Percentiles rank a stretch among this genome's conserved stretches.
phyloP scores from a whole-genome alignment of 1,140 invertebrate genomes.

The Drosophila auraria region DNA sequence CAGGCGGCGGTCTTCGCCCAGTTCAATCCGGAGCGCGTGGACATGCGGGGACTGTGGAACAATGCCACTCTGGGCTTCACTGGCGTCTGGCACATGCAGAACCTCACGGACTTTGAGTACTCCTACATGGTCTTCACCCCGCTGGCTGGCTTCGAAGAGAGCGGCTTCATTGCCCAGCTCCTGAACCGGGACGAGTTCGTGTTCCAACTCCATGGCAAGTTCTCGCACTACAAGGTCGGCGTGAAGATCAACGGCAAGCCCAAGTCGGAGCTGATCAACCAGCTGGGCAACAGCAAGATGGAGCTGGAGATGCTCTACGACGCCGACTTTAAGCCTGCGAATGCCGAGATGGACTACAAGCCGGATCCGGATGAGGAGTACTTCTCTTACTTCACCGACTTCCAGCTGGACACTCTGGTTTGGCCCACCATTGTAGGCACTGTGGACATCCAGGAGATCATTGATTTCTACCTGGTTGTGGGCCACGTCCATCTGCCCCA shows the following conservation, averaged over 20 bases:
- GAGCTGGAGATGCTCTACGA: conserved; percentile 70
- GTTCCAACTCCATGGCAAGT: conserved; percentile 88
- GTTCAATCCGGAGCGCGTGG: conserved; percentile 85
- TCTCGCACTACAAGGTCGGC: conserved; percentile 88
- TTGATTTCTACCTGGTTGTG: conserved; percentile 86
- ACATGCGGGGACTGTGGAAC: conserved; percentile 91
- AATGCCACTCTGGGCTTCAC: conserved; percentile 90
- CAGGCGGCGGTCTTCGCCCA: conserved; percentile 86
- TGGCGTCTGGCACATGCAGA: conserved; percentile 90
- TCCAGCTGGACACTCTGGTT: conserved; percentile 88
- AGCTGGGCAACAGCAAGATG: conserved; percentile 71
- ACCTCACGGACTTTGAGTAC: conserved; percentile 90
- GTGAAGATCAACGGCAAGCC: conserved; percentile 86
- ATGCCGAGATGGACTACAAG: conserved; percentile 59
- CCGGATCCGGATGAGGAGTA: conserved; percentile 82
- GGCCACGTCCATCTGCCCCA: conserved; percentile 86
- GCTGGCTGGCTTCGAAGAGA: conserved; percentile 90
- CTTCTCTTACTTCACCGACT: conserved; percentile 87
- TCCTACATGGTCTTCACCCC: conserved; percentile 91
- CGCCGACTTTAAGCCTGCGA: conserved; percentile 67
- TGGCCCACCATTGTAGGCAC: conserved; percentile 88
- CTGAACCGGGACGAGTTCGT: conserved; percentile 87
- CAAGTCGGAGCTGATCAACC: conserved; percentile 85
- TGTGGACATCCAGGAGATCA: conserved; percentile 87
- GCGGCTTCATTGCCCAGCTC: conserved; percentile 90